Evolutionary conservation across 2,797 vertebrate genomes (phyloP).

Genomic region (Myripristis jacobus): DNA sequence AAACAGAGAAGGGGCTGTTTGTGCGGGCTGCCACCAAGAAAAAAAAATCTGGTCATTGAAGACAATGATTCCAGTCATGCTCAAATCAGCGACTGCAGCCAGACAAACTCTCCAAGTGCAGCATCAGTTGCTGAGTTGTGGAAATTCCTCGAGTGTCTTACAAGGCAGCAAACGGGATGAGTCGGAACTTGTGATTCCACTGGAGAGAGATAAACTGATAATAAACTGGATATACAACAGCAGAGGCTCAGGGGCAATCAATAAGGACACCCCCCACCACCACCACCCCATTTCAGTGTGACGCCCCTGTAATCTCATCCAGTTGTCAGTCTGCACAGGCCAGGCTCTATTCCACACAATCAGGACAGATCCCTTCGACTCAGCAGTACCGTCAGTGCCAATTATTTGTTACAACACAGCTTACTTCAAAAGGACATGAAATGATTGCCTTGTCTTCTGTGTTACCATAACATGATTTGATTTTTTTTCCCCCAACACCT

Average conservation of each 20-base stretch:
- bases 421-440: background rate
- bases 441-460: background rate
- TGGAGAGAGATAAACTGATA: constrained; percentile 17
- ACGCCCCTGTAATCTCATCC: constrained; percentile 10
- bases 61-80: constrained; percentile 21
- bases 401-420: background rate
- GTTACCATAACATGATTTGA: background rate
- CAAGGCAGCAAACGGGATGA: background rate
- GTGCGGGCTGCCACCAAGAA: constrained; percentile 1
- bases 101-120: constrained; percentile 14
- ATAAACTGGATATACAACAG: constrained; percentile 20
- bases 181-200: constrained; percentile 25
- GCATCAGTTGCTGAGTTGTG: background rate
- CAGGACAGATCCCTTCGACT: constrained; percentile 5
- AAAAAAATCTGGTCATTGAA: constrained; percentile 13
- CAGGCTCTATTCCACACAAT: background rate
- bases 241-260: constrained; percentile 36
- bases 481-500: too few species aligned
- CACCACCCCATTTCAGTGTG: constrained; percentile 1
- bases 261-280: constrained; percentile 35
- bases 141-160: background rate
- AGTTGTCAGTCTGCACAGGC: constrained; percentile 2
- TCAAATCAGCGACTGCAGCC: constrained; percentile 15
- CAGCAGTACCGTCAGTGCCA: background rate
- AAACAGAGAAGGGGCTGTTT: background rate